A percentile compares a stretch with the other conserved stretches of the same genome.
These are phyloP conservation scores for Apis cerana DNA, from an alignment of 1,140 invertebrate species.

Conservation along the genomic window DNA sequence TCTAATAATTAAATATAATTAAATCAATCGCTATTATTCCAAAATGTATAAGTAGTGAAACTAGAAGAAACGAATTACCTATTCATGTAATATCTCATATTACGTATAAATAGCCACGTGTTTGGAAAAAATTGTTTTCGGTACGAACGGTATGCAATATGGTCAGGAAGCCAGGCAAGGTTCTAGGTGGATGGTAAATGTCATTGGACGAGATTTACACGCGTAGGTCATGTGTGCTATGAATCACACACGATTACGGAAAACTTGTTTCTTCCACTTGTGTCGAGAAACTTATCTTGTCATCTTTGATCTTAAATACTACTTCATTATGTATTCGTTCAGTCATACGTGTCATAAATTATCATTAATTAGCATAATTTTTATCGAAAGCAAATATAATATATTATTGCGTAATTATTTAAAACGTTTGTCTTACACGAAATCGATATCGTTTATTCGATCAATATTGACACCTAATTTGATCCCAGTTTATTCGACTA, in stretches of 20 bases:
- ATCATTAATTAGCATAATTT: background rate
- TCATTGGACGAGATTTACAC: conserved; percentile 43
- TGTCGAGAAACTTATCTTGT: background rate
- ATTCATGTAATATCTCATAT: too few relatives aligned
- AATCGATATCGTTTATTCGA: background rate
- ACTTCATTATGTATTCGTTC: conserved; percentile 19
- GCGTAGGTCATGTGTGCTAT: conserved; percentile 45
- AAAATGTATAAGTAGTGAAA: too few relatives aligned
- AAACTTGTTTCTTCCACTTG: conserved; percentile 34
- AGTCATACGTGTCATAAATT: background rate
- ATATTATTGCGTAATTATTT: background rate
- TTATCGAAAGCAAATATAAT: background rate
- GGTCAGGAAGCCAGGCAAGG: conserved; percentile 9
- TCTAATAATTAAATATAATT: too few relatives aligned
- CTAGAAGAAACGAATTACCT: too few relatives aligned
- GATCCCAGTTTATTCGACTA: too few relatives aligned
- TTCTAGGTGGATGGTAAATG: conserved; percentile 33
- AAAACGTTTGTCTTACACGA: background rate
- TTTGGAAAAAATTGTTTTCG: background rate
- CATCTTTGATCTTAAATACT: background rate
- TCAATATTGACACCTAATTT: too few relatives aligned
- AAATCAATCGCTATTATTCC: too few relatives aligned
- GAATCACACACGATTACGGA: conserved; percentile 48
- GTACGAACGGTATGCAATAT: background rate
- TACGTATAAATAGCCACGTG: background rate